Base-by-base conservation (phyloP, 2,113 vertebrate species). In the Eulemur macaco region DNA sequence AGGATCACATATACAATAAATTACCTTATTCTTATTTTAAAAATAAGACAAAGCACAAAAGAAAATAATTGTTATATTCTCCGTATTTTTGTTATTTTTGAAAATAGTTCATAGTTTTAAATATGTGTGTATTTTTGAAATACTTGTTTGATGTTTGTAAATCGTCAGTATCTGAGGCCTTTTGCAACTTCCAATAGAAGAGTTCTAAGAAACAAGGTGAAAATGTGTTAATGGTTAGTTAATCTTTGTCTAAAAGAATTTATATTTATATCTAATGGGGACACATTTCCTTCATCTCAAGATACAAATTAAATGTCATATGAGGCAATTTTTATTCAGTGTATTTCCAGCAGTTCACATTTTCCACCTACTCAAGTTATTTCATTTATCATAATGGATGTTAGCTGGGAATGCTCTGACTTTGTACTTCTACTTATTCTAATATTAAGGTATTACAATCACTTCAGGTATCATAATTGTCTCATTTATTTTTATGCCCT, bases 201-300 rank as follows among this genome's bases (percentile, higher is more conserved):
- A 64, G 15, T 78, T 86, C 66, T 42, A 85, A 74, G 86, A 78
- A 92, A 91, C 54, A 81, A 87, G 50, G 31, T 92, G 52, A 91
- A 90, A 96, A 77, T 86, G 23, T 50, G 20, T 85, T 86, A 27
- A 50, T 86, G 47, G 13, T 89, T 87, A 74, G 15, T 90, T 95
- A 84, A 74, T 73, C 39, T 39, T 84, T 81, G 5, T 86, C 50
- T 88, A 85, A 95, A 81, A 68, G 45, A 91, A 47, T 83, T 27
- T 95, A 68, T 12, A 2, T 71, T 76, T 85, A 39, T 37, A 73
- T 80, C 29, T 63, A 12, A 45, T 78, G 63, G 52, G 29, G 37
- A 45, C 12, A 45, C 17, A 87, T 45, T 91, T 87, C 20, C 50
- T 52, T 86, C 39, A 63, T 77, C 31, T 77, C 81, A 34, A 8